Percentiles rank a stretch among this genome's conserved stretches.
Evolutionary conservation across 2,113 vertebrate genomes (phyloP).

Genomic region (Ictalurus furcatus): DNA sequence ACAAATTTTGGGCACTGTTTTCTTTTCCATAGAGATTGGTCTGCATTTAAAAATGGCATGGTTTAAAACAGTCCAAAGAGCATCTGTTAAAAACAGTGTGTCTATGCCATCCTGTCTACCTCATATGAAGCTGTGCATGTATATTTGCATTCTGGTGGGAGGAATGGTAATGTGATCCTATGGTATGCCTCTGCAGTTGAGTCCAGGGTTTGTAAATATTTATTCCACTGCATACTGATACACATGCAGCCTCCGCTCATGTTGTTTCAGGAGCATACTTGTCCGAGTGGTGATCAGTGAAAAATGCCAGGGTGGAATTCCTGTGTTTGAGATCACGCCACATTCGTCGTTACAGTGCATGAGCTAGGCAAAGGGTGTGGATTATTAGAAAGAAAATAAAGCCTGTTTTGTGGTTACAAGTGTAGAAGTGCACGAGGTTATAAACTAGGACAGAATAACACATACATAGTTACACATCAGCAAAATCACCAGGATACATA

Average conservation of each 20-base stretch:
- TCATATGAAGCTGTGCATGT: constrained; percentile 64
- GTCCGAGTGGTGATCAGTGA: constrained; percentile 38
- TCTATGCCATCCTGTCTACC: constrained; percentile 59
- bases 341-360: neutral
- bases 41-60: constrained; percentile 71
- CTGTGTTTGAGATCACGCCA: constrained; percentile 20
- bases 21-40: constrained; percentile 53
- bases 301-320: constrained; percentile 48
- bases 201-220: constrained; percentile 71
- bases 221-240: constrained; percentile 60
- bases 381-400: constrained; percentile 4
- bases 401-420: constrained; percentile 1
- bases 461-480: constrained; percentile 16
- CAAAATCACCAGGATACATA: constrained; percentile 31
- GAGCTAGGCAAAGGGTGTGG: constrained; percentile 20
- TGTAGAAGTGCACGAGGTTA: neutral
- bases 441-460: constrained; percentile 22
- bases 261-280: constrained; percentile 44
- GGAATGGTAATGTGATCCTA: constrained; percentile 64
- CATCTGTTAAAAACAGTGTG: constrained; percentile 62
- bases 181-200: constrained; percentile 59
- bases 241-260: constrained; percentile 43
- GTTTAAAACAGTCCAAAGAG: constrained; percentile 69
- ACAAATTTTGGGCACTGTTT: constrained; percentile 28
- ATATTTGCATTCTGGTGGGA: constrained; percentile 72